Percentiles rank a stretch among this genome's conserved stretches.
phyloP scores from a whole-genome alignment of 92 coral and sea anemone genomes.

The Parazoanthus darwini region DNA sequence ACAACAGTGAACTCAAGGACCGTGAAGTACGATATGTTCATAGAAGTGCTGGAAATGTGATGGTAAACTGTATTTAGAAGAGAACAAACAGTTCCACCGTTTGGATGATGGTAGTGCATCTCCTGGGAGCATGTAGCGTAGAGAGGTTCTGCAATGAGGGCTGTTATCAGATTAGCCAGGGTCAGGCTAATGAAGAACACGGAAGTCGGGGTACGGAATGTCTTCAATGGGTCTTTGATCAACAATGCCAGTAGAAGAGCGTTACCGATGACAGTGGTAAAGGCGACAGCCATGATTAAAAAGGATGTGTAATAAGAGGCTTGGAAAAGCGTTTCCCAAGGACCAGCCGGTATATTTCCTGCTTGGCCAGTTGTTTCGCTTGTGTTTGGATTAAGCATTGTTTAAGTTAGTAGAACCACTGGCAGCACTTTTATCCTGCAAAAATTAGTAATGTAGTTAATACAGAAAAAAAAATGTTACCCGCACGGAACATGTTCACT shows the following conservation, averaged over 20 bases:
- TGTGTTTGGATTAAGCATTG: neutral
- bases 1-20: conserved; percentile 39
- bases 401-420: no score
- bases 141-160: conserved; percentile 10
- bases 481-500: no score
- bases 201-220: conserved; percentile 44
- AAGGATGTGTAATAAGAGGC: conserved; percentile 32
- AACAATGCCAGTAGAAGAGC: conserved; percentile 20
- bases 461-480: no score
- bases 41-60: neutral
- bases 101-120: conserved; percentile 14
- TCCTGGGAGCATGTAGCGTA: conserved; percentile 27
- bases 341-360: neutral
- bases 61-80: neutral
- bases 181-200: conserved; percentile 41
- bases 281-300: conserved; percentile 3
- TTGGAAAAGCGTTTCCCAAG: neutral
- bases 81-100: neutral
- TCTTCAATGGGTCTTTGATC: conserved; percentile 41
- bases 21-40: conserved; percentile 42
- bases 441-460: no score
- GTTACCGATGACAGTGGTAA: conserved; percentile 24
- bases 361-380: neutral
- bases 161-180: conserved; percentile 34
- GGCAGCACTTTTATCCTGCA: no score